Conservation (phyloP, 2,888 invertebrate species). For the Agrotis clavis region DNA sequence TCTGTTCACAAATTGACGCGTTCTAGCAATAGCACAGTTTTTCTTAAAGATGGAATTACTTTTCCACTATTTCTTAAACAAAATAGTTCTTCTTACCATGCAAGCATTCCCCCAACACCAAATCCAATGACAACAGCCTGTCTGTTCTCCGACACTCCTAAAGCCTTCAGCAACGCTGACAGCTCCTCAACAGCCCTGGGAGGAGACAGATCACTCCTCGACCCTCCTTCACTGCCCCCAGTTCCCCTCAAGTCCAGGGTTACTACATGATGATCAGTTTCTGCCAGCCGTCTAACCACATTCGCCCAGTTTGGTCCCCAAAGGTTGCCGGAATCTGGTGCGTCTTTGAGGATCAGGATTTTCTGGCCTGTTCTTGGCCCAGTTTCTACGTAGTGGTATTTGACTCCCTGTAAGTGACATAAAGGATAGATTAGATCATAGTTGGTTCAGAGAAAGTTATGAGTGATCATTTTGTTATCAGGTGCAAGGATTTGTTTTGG, state of each 20-base stretch:
- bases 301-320: constrained; percentile 83
- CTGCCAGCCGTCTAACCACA: constrained; percentile 78
- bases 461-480: background rate
- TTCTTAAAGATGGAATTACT: no score
- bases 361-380: constrained; percentile 81
- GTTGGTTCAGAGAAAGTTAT: background rate
- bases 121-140: constrained; percentile 85
- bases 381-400: constrained; percentile 88
- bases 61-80: no score
- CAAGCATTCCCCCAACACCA: constrained; percentile 87
- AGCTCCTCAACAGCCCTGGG: constrained; percentile 84
- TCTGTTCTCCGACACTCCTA: constrained; percentile 79
- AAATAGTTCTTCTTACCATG: constrained; percentile 79
- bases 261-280: constrained; percentile 81
- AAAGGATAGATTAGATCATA: background rate
- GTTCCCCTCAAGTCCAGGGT: constrained; percentile 87
- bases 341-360: constrained; percentile 84
- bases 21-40: no score
- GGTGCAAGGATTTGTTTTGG: background rate
- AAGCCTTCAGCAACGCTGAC: constrained; percentile 77
- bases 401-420: constrained; percentile 82
- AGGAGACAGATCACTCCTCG: constrained; percentile 80
- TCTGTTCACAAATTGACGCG: no score
- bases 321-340: constrained; percentile 81
- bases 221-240: constrained; percentile 85